These are phyloP conservation scores for Leucozona laternaria DNA, from an alignment of 2,888 invertebrate species.

Conservation along the genomic window DNA sequence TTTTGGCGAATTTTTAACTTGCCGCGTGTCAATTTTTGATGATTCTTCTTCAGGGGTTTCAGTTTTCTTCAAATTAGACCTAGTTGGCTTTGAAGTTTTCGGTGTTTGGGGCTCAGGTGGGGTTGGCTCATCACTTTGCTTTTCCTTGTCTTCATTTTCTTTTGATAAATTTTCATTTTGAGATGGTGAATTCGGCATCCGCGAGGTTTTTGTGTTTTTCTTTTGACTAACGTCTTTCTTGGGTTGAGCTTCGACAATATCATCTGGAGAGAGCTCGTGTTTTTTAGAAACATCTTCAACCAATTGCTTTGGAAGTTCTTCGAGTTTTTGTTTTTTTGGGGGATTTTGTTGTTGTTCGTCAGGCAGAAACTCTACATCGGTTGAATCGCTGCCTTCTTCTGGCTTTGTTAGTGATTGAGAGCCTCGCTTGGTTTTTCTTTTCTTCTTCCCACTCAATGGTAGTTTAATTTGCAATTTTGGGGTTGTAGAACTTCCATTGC, in stretches of 20 bases:
- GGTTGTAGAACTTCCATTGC: slow-evolving; percentile 36
- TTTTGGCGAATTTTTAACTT: not conserved
- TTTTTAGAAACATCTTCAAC: not conserved
- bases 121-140: not conserved
- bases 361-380: slow-evolving; percentile 78
- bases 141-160: not conserved
- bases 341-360: slow-evolving; percentile 78
- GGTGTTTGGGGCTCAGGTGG: not conserved
- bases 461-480: slow-evolving; percentile 80
- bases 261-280: not conserved
- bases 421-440: slow-evolving; percentile 76
- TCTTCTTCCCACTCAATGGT: slow-evolving; percentile 78
- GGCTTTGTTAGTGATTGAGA: not conserved
- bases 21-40: not conserved
- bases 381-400: slow-evolving; percentile 76
- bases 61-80: not conserved
- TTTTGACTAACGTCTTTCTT: not conserved
- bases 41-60: not conserved
- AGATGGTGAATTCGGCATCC: not conserved
- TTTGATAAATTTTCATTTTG: not conserved
- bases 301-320: not conserved
- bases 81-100: slow-evolving; percentile 3
- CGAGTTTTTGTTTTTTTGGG: slow-evolving; percentile 78
- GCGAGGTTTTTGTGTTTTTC: not conserved
- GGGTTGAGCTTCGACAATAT: not conserved